Evolutionary conservation across 1,140 invertebrate genomes (phyloP).

Genomic region (Drosophila oshimai): DNA sequence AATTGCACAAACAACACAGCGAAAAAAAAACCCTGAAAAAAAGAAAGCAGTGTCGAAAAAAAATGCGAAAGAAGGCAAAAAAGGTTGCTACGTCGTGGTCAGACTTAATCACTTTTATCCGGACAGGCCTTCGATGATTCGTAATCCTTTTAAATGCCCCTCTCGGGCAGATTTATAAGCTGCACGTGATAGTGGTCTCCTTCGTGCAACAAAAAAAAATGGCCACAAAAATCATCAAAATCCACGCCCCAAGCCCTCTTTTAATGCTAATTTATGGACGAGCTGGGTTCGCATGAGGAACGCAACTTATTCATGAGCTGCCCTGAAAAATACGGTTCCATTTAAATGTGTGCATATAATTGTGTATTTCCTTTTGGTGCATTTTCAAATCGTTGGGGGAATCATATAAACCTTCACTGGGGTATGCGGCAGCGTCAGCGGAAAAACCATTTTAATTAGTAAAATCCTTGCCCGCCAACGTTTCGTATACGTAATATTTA

Average conservation of each 20-base stretch:
- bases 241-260: conserved; percentile 63
- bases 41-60: background rate
- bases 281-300: conserved; percentile 47
- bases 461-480: conserved; percentile 28
- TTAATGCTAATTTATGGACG: conserved; percentile 76
- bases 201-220: conserved; percentile 6
- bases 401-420: conserved; percentile 39
- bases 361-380: conserved; percentile 40
- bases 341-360: conserved; percentile 14
- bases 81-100: conserved; percentile 49
- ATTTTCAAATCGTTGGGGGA: conserved; percentile 62
- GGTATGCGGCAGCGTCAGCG: conserved; percentile 39
- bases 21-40: background rate
- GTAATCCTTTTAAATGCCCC: conserved; percentile 72
- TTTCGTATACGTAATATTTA: conserved; percentile 66
- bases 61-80: background rate
- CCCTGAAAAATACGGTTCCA: conserved; percentile 46
- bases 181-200: conserved; percentile 68
- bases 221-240: conserved; percentile 36
- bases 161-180: conserved; percentile 71
- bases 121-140: conserved; percentile 51
- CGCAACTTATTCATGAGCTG: conserved; percentile 70
- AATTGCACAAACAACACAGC: conserved; percentile 56
- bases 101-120: conserved; percentile 79
- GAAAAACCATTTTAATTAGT: conserved; percentile 78